These are phyloP conservation scores for Magallana angulata DNA, from an alignment of 1,140 invertebrate genomes.

Conservation along the genomic window DNA sequence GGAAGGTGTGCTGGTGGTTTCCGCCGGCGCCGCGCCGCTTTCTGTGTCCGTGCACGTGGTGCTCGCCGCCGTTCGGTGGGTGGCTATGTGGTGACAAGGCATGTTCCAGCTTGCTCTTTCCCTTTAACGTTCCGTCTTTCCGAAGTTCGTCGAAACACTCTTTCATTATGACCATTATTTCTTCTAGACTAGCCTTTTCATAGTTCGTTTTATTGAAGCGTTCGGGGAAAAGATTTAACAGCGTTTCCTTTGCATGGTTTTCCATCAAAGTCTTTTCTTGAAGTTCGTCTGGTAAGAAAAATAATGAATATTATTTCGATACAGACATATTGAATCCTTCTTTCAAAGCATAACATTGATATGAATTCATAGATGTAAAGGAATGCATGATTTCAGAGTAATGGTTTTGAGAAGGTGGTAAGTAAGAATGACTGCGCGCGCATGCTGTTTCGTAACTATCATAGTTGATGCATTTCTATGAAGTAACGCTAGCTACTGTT, in stretches of 20 bases:
- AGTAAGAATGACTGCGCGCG: neutral
- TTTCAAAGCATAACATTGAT: neutral
- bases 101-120: slow-evolving; percentile 33
- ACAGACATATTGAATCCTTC: neutral
- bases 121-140: slow-evolving; percentile 48
- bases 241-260: slow-evolving; percentile 63
- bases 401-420: neutral
- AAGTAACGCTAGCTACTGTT: neutral
- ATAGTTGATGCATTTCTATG: neutral
- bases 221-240: slow-evolving; percentile 68
- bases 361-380: neutral
- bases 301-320: neutral
- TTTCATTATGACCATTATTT: slow-evolving; percentile 62
- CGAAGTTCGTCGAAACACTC: slow-evolving; percentile 54
- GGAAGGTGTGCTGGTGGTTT: slow-evolving; percentile 62
- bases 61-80: slow-evolving; percentile 35
- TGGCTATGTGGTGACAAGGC: slow-evolving; percentile 53
- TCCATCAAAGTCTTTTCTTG: slow-evolving; percentile 66
- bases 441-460: neutral
- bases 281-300: slow-evolving; percentile 69
- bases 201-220: slow-evolving; percentile 65
- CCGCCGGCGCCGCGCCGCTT: slow-evolving; percentile 58
- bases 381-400: neutral
- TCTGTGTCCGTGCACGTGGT: slow-evolving; percentile 52
- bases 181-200: slow-evolving; percentile 56